Evolutionary conservation across 2,888 invertebrate genomes (phyloP), one percentile per base, ranked within the genome.

Genomic region (Pandemis heparana): DNA sequence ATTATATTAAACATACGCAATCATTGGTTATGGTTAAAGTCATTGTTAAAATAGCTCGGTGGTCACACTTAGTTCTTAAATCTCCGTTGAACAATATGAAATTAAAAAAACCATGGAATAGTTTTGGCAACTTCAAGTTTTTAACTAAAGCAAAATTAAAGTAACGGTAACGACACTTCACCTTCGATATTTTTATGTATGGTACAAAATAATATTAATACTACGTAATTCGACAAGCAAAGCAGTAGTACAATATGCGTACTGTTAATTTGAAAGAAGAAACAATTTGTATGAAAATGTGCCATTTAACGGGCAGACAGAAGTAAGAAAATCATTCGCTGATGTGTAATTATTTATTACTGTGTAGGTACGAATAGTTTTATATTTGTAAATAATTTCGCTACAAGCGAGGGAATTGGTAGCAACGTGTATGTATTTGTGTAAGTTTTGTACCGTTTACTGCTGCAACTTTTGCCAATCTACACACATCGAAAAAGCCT

Each of bases 201-300:
- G 90, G 92, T 92, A 92, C 92, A 92, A 92, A 92, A 81, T 91
- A 90, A 88, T 84, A 79, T 82, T 87, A 84, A 79, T 79, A 77
- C 64, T 51, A 39, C n/a, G 10, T 65, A 51, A 61, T 61, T 61
- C 48, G 68, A 74, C 59, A 62, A 41, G 68, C 43, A 68, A 56
- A 60, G 41, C 67, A 71, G 74, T 72, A 77, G 74, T 75, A 71
- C 63, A 71, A 67, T 59, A 77, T 75, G 62, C 70, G 71, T 75
- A 71, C 77, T 70, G 77, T 75, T 66, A 77, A 77, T 76, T 71
- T 77, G 75, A 79, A 78, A 79, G 75, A 77, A 76, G 79, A 76
- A 79, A 79, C 77, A 80, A 75, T 76, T 76, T 79, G 76, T 81
- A 80, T 81, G 80, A 86, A 84, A 82, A 90, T 89, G 92, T 93